A percentile compares a stretch with the other conserved stretches of the same genome.
Evolutionary conservation across 2,888 invertebrate genomes (phyloP).

Genomic region (Ctenicera cuprea): DNA sequence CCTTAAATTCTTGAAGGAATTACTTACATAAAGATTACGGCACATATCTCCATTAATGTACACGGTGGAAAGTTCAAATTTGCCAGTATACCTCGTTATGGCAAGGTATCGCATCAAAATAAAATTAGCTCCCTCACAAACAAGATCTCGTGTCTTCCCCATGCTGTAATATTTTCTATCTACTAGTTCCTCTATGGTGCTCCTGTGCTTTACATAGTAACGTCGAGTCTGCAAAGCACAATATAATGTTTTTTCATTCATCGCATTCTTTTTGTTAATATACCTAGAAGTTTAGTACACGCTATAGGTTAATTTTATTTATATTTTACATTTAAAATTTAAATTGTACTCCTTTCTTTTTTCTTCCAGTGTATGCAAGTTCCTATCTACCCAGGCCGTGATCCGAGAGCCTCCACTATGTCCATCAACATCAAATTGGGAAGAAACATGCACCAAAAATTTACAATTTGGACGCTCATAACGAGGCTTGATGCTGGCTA

Average conservation of each 20-base stretch:
- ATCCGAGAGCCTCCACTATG: slow-evolving; percentile 77
- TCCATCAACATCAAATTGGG: slow-evolving; percentile 76
- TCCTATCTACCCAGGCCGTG: slow-evolving; percentile 76
- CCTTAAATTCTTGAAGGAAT: no score
- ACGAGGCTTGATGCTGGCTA: slow-evolving; percentile 24
- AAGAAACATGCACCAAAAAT: slow-evolving; percentile 78
- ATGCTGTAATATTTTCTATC: slow-evolving; percentile 75
- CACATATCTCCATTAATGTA: slow-evolving; percentile 78
- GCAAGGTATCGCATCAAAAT: slow-evolving; percentile 78
- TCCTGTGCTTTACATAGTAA: slow-evolving; percentile 75
- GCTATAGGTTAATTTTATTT: no score
- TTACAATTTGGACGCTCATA: slow-evolving; percentile 71
- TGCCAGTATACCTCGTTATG: slow-evolving; percentile 74
- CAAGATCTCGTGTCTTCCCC: slow-evolving; percentile 72
- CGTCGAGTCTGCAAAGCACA: slow-evolving; percentile 75
- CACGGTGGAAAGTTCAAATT: slow-evolving; percentile 75
- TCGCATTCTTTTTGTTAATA: slow-evolving; percentile 70
- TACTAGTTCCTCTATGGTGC: slow-evolving; percentile 72
- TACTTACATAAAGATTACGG: slow-evolving; percentile 78
- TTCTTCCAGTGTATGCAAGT: slow-evolving; percentile 80
- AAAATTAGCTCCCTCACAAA: slow-evolving; percentile 80
- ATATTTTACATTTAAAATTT: no score
- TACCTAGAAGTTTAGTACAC: slow-evolving; percentile 62
- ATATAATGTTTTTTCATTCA: slow-evolving; percentile 75
- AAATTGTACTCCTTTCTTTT: slow-evolving; percentile 75